Conservation (phyloP, 2,113 vertebrate genomes). For the Gymnocephalus cernua region DNA sequence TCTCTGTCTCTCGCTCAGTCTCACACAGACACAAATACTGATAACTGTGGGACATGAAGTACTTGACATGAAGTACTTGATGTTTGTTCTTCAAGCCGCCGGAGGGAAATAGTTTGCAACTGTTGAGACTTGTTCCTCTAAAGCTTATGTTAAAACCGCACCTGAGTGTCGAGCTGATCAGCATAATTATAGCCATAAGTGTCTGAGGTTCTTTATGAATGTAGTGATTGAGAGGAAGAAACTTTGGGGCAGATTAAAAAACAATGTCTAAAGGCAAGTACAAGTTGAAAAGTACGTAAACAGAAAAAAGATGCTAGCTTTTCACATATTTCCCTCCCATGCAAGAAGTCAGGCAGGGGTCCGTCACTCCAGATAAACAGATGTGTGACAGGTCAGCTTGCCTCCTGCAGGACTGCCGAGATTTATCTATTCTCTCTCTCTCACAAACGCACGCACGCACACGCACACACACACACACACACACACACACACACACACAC, state of each 20-base stretch:
- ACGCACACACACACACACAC: neutral
- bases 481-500: neutral
- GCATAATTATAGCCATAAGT: constrained; percentile 71
- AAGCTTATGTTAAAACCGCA: constrained; percentile 81
- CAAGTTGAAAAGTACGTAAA: neutral
- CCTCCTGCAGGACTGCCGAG: neutral
- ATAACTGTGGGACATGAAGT: constrained; percentile 45
- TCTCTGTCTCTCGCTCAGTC: constrained; percentile 22
- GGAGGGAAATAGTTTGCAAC: constrained; percentile 78
- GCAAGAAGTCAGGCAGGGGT: neutral
- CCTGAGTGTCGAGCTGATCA: constrained; percentile 68
- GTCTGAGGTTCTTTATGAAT: constrained; percentile 63
- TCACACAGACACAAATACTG: constrained; percentile 37
- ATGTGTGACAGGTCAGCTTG: neutral
- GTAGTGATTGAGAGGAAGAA: constrained; percentile 44
- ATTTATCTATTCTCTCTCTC: constrained; percentile 30
- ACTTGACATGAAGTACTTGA: constrained; percentile 48
- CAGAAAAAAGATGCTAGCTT: neutral
- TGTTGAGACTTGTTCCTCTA: constrained; percentile 81
- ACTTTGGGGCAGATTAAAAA: constrained; percentile 29
- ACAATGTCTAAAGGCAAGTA: constrained; percentile 23
- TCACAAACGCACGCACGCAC: neutral
- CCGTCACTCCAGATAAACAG: neutral
- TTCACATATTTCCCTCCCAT: constrained; percentile 2
- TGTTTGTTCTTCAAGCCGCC: constrained; percentile 63